These are phyloP conservation scores for Mimumesa dahlbomi DNA, from an alignment of 2,888 invertebrate genomes.

Conservation along the genomic window DNA sequence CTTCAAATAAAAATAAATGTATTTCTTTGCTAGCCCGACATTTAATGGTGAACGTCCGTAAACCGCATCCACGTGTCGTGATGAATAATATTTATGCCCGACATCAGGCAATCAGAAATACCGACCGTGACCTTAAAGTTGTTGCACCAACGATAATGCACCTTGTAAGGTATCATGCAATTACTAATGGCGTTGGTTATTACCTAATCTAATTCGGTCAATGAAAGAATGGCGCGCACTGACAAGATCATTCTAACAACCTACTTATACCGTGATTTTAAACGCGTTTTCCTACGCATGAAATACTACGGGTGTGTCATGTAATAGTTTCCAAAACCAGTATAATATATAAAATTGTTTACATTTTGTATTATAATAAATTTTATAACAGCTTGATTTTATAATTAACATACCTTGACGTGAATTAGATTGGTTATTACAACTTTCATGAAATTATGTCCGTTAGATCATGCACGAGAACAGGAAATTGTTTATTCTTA, in stretches of 20 bases:
- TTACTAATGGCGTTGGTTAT: slow-evolving; percentile 37
- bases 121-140: slow-evolving; percentile 26
- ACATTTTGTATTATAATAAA: no score
- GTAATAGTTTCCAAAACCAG: no score
- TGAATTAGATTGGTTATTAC: no score
- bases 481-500: no score
- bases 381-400: no score
- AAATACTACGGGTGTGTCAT: no score
- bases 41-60: no score
- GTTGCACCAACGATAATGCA: slow-evolving; percentile 13
- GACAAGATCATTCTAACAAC: slow-evolving; percentile 14
- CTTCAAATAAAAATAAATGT: no score
- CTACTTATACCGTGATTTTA: slow-evolving; percentile 1
- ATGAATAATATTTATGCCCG: background rate
- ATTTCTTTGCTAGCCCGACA: no score
- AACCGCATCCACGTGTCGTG: background rate
- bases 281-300: background rate
- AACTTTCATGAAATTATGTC: no score
- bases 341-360: no score
- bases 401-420: no score
- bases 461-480: background rate
- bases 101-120: slow-evolving; percentile 3
- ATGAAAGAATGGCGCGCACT: slow-evolving; percentile 21
- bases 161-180: slow-evolving; percentile 22
- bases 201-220: slow-evolving; percentile 20